Evolutionary conservation across 2,113 vertebrate genomes (phyloP), one percentile per base, ranked within the genome.

Genomic region (Carassius auratus): DNA sequence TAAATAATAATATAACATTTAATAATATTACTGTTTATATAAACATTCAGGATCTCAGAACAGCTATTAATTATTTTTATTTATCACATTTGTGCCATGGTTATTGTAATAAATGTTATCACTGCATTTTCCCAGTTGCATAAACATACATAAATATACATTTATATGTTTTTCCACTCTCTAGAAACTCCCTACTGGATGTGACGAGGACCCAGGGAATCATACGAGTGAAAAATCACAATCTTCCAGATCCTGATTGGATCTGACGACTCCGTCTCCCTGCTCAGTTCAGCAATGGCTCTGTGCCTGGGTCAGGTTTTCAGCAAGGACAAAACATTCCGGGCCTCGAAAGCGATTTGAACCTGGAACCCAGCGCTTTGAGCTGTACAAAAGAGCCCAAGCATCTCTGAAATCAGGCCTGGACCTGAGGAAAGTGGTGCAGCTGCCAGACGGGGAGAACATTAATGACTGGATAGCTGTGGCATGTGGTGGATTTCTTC

Each of bases 291-390:
- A 79, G 89, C 77, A 84, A 99, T 99, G 97, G 97, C 97, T 0
- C 86, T 99, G 91, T 99, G 98, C 92, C 96, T 99, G 76, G 98
- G 97, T 88, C 97, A 99, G 92, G 98, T 99, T 84, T 99, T 99
- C 88, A 97, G 97, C 92, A 99, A 99, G 93, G 97, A 99, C 94
- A 98, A 98, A 93, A 99, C 98, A 0, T 99, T 99, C 90, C 95
- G 97, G 97, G 55, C 98, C 98, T 0, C 95, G 96, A 62, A 99
- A 99, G 89, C 95, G 95, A 66, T 99, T 99, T 2, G 97, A 99
- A 89, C 97, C 97, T 0, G 98, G 98, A 86, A 99, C 98, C 0
- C 97, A 99, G 81, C 96, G 97, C 76, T 99, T 99, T 6, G 97
- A 99, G 92, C 94, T 99, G 10, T 98, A 98, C 89, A 99, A 99